Percentiles rank a stretch among this genome's conserved stretches.
Conservation (phyloP, 92 coral and sea anemone genomes). For the Chrysogorgia sp. region DNA sequence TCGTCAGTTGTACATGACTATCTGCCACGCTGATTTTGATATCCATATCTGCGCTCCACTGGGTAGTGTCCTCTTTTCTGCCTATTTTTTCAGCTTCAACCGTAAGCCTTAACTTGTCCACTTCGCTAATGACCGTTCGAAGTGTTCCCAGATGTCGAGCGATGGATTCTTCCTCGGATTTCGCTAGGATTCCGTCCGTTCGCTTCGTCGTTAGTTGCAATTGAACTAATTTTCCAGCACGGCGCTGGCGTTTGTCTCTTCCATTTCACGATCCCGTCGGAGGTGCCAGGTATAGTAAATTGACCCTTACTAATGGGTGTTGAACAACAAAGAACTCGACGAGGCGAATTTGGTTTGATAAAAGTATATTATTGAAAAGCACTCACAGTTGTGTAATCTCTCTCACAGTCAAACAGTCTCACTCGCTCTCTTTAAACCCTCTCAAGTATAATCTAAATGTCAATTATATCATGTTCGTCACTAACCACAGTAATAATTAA, state of each 20-base stretch:
- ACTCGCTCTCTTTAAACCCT: no score
- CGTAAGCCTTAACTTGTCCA: conserved; percentile 30
- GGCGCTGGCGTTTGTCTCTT: no score
- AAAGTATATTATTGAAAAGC: no score
- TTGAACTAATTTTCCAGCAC: conserved; percentile 45
- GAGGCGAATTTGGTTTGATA: no score
- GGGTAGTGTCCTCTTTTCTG: conserved; percentile 24
- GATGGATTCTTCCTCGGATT: conserved; percentile 28
- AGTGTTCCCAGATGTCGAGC: no score
- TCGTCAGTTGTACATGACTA: neutral
- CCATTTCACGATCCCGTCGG: conserved; percentile 56
- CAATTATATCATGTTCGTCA: no score
- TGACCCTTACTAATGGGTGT: no score
- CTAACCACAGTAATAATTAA: no score
- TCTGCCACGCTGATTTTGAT: conserved; percentile 18
- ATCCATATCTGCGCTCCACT: conserved; percentile 37
- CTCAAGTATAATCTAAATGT: no score
- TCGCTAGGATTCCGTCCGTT: conserved; percentile 49
- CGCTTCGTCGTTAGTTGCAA: conserved; percentile 43
- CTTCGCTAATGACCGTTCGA: conserved; percentile 16
- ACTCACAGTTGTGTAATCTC: no score
- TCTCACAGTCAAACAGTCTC: no score
- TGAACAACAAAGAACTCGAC: neutral
- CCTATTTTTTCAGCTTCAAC: conserved; percentile 48
- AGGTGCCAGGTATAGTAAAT: conserved; percentile 67